Evolutionary conservation across 2,797 vertebrate species (phyloP), one percentile per base, ranked within the genome.

Genomic region (Coendou prehensilis): DNA sequence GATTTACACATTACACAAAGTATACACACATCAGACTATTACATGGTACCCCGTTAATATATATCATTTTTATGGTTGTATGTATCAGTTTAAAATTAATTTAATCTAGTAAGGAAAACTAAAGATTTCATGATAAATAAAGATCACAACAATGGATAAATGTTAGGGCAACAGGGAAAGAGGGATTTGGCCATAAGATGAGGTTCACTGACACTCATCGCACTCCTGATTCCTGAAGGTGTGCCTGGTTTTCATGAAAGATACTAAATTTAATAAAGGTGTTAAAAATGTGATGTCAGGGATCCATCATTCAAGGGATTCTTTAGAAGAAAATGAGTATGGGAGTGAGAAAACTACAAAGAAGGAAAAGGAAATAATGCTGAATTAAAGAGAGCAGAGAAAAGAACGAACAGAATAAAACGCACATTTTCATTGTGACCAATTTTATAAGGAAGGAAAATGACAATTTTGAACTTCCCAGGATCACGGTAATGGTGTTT

Each of bases 251-350:
- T 76, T 95, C 64, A 69, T 61, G 28, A 93, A 95, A 54, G 37
- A 76, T 57, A 88, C 15, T 78, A 76, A 47, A 95, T 59, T 90
- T 87, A 93, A 92, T 87, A 75, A 95, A 93, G 33, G 9, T 47
- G 14, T 86, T 94, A 54, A 91, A 78, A 91, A 89, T 56, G 11
- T 78, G 18, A 82, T 61, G 33, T 82, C 50, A 82, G 13, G 10
- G 85, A 78, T 56, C 54, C 56, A 64, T 76, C 63, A 57, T 61
- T 76, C 28, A 94, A 56, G 17, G n/a, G 33, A 67, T 67, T 15
- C 56, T 5, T 47, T 59, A 59, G 64, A 78, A 90, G 85, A 94
- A 95, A 90, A 61, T 83, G 71, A 87, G 18, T 20, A 37, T 50
- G n/a, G 37, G 15, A 6, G 0, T 23, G 45, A 50, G 84, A 6